A percentile compares a stretch with the other conserved stretches of the same genome.
Conservation (phyloP, 2,797 vertebrate species). For the Octomys mimax region DNA sequence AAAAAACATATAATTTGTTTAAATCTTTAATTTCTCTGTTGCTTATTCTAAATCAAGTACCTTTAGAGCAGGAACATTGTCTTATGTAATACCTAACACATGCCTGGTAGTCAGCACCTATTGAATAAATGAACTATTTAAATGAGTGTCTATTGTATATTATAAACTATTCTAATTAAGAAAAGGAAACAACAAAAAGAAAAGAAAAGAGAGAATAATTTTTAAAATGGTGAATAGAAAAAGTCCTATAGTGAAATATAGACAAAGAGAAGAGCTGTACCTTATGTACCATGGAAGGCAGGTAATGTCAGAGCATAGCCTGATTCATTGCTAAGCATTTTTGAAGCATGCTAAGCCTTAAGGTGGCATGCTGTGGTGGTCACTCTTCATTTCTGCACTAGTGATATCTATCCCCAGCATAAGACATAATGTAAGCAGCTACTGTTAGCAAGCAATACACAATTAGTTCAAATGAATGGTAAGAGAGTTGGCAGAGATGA, state of each 20-base stretch:
- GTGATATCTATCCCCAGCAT: not conserved
- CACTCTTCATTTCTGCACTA: not conserved
- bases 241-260: not conserved
- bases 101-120: not conserved
- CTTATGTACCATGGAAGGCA: not conserved
- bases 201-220: not conserved
- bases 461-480: not conserved
- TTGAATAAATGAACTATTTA: not conserved
- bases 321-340: accelerated
- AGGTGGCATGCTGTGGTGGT: not conserved
- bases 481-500: not conserved
- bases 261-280: not conserved
- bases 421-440: not conserved
- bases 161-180: not conserved
- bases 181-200: not conserved
- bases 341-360: not conserved
- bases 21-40: not conserved
- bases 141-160: not conserved
- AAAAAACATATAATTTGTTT: not conserved
- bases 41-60: not conserved
- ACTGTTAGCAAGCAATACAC: not conserved
- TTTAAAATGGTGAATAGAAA: not conserved
- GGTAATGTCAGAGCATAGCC: not conserved
- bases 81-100: not conserved
- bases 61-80: not conserved